phyloP scores from a whole-genome alignment of 35 echinoderm and acorn worm genomes.

The Heliocidaris tuberculata region DNA sequence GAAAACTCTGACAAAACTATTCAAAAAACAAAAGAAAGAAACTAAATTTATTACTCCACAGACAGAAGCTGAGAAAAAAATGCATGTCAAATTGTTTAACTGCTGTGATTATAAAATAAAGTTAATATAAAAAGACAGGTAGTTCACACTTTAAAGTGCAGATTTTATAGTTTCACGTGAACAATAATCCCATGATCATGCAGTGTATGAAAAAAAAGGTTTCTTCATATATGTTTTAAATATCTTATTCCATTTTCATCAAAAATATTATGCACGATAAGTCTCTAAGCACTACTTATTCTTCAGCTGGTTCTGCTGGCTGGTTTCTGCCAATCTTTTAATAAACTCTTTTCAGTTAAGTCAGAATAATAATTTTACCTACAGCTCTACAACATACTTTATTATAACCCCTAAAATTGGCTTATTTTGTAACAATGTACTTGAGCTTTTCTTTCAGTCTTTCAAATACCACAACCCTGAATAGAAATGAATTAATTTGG shows the following conservation, averaged over 20 bases:
- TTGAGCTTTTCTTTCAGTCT: background rate
- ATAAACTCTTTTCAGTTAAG: background rate
- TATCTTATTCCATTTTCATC: background rate
- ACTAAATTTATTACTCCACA: background rate
- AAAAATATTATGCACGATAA: background rate
- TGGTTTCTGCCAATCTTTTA: background rate
- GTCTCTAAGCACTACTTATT: background rate
- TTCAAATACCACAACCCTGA: constrained; percentile 1
- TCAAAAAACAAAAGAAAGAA: background rate
- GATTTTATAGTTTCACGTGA: no score
- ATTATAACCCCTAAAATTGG: background rate
- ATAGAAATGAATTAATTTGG: constrained; percentile 5
- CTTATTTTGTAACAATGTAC: background rate
- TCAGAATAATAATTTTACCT: background rate
- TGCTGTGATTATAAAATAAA: background rate
- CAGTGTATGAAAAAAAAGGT: no score
- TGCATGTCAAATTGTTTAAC: background rate
- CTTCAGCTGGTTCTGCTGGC: background rate
- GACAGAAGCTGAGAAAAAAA: background rate
- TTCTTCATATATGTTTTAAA: background rate
- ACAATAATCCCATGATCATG: no score
- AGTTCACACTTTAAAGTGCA: no score
- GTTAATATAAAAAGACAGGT: background rate
- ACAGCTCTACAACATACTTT: background rate
- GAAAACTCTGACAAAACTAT: background rate